Conservation (phyloP, 2,113 vertebrate species). For the Chamaea fasciata region DNA sequence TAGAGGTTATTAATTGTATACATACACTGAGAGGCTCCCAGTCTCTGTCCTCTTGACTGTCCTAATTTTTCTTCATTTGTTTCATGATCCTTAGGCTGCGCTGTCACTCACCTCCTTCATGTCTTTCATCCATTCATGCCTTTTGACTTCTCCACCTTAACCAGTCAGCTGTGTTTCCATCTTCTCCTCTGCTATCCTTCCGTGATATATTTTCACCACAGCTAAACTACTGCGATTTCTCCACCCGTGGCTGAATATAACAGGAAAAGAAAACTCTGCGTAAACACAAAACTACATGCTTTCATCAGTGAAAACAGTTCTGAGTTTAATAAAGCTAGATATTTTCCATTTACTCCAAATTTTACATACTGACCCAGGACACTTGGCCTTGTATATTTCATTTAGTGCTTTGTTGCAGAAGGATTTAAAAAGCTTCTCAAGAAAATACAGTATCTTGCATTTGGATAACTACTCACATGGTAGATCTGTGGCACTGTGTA, state of each 20-base stretch:
- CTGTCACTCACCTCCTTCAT: neutral
- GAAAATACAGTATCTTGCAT: neutral
- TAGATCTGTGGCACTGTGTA: neutral
- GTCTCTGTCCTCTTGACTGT: neutral
- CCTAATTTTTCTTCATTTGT: neutral
- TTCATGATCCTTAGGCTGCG: neutral
- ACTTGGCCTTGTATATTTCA: neutral
- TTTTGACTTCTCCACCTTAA: neutral
- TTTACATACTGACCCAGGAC: neutral
- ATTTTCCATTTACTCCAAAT: neutral
- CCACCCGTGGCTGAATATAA: neutral
- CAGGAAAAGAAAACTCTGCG: accelerated
- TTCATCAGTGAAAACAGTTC: neutral
- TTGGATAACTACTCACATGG: neutral
- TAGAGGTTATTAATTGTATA: neutral
- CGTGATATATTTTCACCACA: neutral
- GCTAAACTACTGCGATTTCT: neutral
- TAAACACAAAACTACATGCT: neutral
- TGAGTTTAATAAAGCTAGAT: neutral
- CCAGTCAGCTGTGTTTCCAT: neutral
- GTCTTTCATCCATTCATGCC: neutral
- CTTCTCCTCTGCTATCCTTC: neutral
- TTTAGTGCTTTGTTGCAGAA: neutral
- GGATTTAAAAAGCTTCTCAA: neutral
- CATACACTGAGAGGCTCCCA: neutral